Conservation (phyloP, 2,113 vertebrate species). For the Marcusenius ussheri region DNA sequence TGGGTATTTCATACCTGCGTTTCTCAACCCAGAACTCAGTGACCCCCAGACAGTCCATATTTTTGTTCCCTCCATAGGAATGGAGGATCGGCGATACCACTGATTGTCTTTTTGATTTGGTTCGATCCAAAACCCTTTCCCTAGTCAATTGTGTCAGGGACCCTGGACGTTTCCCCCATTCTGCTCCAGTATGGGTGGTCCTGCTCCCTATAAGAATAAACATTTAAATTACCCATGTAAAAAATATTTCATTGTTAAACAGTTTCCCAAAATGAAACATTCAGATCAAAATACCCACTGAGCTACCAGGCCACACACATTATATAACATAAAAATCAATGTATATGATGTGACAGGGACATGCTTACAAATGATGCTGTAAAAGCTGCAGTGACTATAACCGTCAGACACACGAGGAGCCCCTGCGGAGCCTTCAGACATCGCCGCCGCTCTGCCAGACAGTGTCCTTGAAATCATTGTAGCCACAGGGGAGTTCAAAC, state of each 20-base stretch:
- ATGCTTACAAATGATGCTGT: background rate
- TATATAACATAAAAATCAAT: background rate
- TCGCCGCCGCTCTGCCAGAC: background rate
- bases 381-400: background rate
- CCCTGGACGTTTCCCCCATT: background rate
- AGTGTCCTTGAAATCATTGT: background rate
- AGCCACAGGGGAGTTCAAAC: background rate
- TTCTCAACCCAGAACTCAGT: background rate
- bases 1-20: background rate
- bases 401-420: background rate
- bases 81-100: background rate
- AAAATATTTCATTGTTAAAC: background rate
- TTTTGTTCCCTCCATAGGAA: background rate
- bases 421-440: background rate
- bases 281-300: background rate
- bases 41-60: background rate
- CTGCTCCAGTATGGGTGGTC: background rate
- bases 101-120: background rate
- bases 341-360: background rate
- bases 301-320: background rate
- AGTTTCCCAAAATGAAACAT: background rate
- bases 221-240: background rate
- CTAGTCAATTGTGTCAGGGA: background rate
- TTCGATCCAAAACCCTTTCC: background rate
- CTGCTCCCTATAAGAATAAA: background rate